Evolutionary conservation across 2,113 vertebrate species (phyloP), one percentile per base, ranked within the genome.

Genomic region (Sphyrna mokarran): DNA sequence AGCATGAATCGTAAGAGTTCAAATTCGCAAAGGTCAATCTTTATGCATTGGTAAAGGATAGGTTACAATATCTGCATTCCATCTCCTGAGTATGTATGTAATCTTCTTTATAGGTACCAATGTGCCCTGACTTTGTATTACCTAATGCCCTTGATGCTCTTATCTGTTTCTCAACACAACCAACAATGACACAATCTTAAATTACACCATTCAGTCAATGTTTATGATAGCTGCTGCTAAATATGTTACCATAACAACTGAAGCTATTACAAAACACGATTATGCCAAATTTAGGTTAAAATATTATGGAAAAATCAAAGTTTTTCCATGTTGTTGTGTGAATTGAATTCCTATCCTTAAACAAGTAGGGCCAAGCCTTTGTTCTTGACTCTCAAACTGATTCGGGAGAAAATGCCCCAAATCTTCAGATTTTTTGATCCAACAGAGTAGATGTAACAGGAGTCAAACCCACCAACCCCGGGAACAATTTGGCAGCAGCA

Each of bases 151-250:
- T 26, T 95, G 23, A 95, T 95, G 94, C 26, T 48, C 69, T 95
- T 95, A 72, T 43, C 94, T 95, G 23, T 72, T 72, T 72, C 69
- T 76, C 69, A 95, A 72, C 94, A 95, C 40, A 68, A 70, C 20
- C 37, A 16, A 94, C 66, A 95, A 43, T 95, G 69, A 95, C 68
- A 72, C 40, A 95, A 95, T 95, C 94, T 95, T 95, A 70, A 72
- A 54, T 95, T 95, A 95, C 40, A 95, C 43, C 69, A 72, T 72
- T 70, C 68, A 29, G 93, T 29, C 68, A 72, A 54, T 72, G 94
- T 54, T 95, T 54, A 54, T 33, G 43, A 7, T 63, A 95, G 68
- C 40, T 95, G 94, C 43, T 95, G 13, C 94, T 95, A 33, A 95
- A 23, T 54, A 43, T 23, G 18, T 69, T 94, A 40, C 69, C 68